Base-by-base conservation (phyloP, 2,113 vertebrate genomes). In the Mormoops blainvillei region DNA sequence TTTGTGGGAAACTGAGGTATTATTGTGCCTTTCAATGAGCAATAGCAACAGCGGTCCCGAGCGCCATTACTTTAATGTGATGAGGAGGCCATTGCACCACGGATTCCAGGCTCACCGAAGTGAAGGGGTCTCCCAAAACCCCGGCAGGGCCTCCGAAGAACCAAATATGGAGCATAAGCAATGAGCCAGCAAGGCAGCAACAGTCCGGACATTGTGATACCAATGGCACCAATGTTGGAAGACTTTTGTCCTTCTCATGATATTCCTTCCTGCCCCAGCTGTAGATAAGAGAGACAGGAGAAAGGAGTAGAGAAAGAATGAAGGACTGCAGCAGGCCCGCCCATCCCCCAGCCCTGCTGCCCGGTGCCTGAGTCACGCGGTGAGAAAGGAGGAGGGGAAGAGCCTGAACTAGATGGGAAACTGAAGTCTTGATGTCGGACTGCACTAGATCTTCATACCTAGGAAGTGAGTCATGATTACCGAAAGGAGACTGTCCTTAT, bases 51-150 rank as follows among this genome's bases (percentile, higher is more conserved):
- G 81, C 93, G 95, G 95, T 91, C 86, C 92, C 94, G 97, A 97
- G 95, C 94, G 67, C 78, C 89, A 94, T 97, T 96, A 97, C 97
- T 98, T 96, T 97, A 97, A 94, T 92, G 96, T 97, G 95, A 97
- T 95, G 56, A 33, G 56, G 94, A 96, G 97, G 96, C 92, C 71
- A 20, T 33, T 93, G 96, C 95, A 95, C 97, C 67, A 4, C 82
- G 95, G 96, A 95, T 94, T 98, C 97, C 70, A 65, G 74, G 81
- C 71, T 85, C 83, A 84, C 96, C 96, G 81, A 95, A 97, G 50
- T 96, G 97, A 89, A 95, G 97, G 91, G 89, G 91, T 97, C 97
- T 96, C 92, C 94, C 89, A 98, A 94, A 97, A 97, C 94, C 97
- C 97, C 56, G 52, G 36, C 38, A 41, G 33, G 33, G 45, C 36